Percentiles rank a stretch among this genome's conserved stretches.
Evolutionary conservation across 2,113 vertebrate species (phyloP).

Genomic region (Microcebus murinus): DNA sequence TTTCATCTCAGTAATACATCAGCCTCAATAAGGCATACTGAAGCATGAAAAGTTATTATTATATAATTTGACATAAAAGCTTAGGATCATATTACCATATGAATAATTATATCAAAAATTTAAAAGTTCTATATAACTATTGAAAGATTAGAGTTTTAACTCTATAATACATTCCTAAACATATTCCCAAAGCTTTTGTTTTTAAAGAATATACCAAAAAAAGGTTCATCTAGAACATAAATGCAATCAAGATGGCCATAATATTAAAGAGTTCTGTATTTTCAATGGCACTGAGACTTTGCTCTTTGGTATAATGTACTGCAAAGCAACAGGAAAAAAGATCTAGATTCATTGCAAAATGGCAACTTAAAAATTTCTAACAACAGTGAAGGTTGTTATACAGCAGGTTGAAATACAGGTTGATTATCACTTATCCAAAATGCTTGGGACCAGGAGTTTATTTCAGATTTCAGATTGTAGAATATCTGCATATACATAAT

Average conservation of each 20-base stretch:
- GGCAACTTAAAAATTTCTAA: constrained; percentile 53
- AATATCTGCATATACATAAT: not conserved
- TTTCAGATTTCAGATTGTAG: not conserved
- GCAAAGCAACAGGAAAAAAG: not conserved
- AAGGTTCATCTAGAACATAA: constrained; percentile 57
- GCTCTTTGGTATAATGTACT: constrained; percentile 54
- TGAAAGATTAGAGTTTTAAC: constrained; percentile 57
- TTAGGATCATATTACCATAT: not conserved
- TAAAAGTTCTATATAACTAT: constrained; percentile 62
- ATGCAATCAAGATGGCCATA: constrained; percentile 28
- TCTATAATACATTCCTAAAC: constrained; percentile 53
- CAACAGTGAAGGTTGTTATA: not conserved
- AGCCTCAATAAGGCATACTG: not conserved
- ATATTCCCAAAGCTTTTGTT: constrained; percentile 47
- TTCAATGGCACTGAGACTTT: not conserved
- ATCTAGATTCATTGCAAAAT: not conserved
- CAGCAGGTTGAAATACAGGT: not conserved
- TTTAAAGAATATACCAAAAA: constrained; percentile 45
- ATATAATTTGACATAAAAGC: constrained; percentile 55
- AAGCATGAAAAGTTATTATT: constrained; percentile 29
- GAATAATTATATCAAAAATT: constrained; percentile 48
- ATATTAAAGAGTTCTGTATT: constrained; percentile 17
- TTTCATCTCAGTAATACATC: constrained; percentile 1
- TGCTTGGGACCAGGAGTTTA: not conserved
- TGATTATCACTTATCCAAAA: not conserved